These are phyloP conservation scores for Oreochromis niloticus DNA, from an alignment of 2,113 vertebrate species.

Conservation along the genomic window DNA sequence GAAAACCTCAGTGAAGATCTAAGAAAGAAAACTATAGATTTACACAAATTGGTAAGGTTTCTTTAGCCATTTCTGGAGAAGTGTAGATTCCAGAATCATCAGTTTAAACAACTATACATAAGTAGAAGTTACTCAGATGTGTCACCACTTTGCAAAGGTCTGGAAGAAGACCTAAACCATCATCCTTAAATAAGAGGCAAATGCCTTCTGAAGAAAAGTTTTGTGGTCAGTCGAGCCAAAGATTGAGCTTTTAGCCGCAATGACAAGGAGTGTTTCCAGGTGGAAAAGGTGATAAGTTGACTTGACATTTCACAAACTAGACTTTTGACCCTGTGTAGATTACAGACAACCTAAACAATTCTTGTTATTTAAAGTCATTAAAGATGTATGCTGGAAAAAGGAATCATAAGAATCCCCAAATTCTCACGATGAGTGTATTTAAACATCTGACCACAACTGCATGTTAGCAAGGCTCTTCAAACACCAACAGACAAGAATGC, in stretches of 20 bases:
- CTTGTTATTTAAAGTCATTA: not conserved
- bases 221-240: not conserved
- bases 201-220: not conserved
- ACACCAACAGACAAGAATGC: accelerated
- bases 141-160: not conserved
- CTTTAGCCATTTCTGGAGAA: not conserved
- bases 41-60: accelerated
- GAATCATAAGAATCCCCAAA: not conserved
- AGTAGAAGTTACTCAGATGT: not conserved
- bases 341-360: not conserved
- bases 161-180: not conserved
- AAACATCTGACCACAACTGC: not conserved
- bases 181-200: not conserved
- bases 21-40: not conserved
- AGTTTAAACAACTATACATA: not conserved
- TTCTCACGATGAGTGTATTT: not conserved
- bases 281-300: not conserved
- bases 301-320: too few relatives aligned
- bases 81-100: not conserved
- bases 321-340: not conserved
- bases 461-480: not conserved
- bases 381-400: not conserved
- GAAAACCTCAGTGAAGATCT: not conserved
- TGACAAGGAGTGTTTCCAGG: not conserved
- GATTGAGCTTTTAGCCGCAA: not conserved